Evolutionary conservation across 2,888 invertebrate genomes (phyloP).

Genomic region (Erebia aethiops): DNA sequence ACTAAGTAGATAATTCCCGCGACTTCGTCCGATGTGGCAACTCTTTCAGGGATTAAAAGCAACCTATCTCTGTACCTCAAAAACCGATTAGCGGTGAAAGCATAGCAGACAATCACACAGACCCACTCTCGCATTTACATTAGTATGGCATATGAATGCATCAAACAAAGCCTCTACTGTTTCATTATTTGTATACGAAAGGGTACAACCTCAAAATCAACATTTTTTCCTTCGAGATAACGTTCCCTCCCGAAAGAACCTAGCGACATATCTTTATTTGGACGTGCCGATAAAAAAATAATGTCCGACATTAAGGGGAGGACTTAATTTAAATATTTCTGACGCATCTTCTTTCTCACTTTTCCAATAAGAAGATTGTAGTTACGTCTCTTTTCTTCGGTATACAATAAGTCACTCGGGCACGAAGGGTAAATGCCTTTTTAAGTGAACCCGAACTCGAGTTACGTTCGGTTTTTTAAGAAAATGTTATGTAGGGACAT

Average conservation of each 20-base stretch:
- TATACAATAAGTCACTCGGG: slow-evolving; percentile 67
- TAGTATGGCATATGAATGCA: neutral
- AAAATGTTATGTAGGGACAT: slow-evolving; percentile 58
- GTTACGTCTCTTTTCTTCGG: slow-evolving; percentile 50
- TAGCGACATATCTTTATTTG: slow-evolving; percentile 74
- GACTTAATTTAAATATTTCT: slow-evolving; percentile 81
- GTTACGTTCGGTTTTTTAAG: slow-evolving; percentile 54
- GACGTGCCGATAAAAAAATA: slow-evolving; percentile 78
- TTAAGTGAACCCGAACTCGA: slow-evolving; percentile 66
- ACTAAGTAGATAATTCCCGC: no score
- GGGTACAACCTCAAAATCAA: slow-evolving; percentile 25
- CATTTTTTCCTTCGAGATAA: slow-evolving; percentile 45
- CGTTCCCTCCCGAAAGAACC: slow-evolving; percentile 48
- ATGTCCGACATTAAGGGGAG: slow-evolving; percentile 76
- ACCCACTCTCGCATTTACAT: no score
- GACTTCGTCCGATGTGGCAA: no score
- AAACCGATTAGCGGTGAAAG: neutral
- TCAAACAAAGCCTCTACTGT: slow-evolving; percentile 1
- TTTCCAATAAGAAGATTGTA: slow-evolving; percentile 32
- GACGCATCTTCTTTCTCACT: slow-evolving; percentile 52
- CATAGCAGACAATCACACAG: no score
- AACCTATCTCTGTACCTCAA: no score
- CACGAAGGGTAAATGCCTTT: slow-evolving; percentile 70
- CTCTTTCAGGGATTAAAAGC: no score
- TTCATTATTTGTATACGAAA: slow-evolving; percentile 18